Conservation (phyloP, 2,113 vertebrate genomes). For the Pimephales promelas region DNA sequence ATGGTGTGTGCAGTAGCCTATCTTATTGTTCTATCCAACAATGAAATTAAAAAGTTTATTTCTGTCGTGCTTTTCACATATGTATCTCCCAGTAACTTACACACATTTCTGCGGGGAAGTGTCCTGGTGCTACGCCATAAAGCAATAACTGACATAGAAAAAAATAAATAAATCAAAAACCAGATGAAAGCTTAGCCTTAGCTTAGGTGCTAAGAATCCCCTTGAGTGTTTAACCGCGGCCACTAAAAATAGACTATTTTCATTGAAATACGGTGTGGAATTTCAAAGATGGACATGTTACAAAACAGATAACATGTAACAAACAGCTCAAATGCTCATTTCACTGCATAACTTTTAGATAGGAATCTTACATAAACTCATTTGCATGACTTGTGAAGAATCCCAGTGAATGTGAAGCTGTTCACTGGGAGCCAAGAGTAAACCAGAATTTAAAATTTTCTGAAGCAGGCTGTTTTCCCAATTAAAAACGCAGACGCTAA, state of each 20-base stretch:
- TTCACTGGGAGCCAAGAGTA: background rate
- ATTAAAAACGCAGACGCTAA: too few relatives aligned
- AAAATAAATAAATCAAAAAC: background rate
- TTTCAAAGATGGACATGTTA: background rate
- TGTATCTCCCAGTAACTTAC: background rate
- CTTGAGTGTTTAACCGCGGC: background rate
- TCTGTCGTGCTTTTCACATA: slow-evolving; percentile 16
- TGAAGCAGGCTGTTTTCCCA: background rate
- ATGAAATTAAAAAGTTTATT: slow-evolving; percentile 12
- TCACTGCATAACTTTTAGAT: background rate
- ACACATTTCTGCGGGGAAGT: background rate
- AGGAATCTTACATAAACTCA: background rate
- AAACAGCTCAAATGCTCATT: background rate
- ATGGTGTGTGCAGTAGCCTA: background rate
- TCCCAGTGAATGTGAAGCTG: background rate
- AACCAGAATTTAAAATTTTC: background rate
- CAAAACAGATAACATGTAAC: background rate
- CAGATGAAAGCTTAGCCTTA: background rate
- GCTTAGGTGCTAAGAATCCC: background rate
- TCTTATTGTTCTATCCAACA: background rate
- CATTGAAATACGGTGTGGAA: background rate
- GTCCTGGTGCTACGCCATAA: background rate
- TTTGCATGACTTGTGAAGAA: background rate
- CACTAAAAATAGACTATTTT: background rate
- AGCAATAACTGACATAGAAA: background rate